phyloP scores from a whole-genome alignment of 2,797 vertebrate species.

The Poecilia wingei region DNA sequence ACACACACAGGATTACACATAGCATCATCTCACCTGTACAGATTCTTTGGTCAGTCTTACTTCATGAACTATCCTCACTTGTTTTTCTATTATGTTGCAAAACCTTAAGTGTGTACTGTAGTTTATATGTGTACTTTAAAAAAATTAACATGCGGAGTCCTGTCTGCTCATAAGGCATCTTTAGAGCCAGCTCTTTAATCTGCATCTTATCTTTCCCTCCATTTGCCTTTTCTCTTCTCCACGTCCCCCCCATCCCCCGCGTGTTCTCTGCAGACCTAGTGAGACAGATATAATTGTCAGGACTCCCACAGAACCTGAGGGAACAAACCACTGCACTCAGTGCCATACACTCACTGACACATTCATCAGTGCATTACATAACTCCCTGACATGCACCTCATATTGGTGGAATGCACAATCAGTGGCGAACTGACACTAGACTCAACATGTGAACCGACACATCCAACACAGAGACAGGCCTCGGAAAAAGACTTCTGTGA shows the following conservation, averaged over 20 bases:
- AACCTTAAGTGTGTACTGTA: neutral
- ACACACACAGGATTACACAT: neutral
- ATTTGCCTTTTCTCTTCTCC: slow-evolving; percentile 13
- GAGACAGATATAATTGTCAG: slow-evolving; percentile 43
- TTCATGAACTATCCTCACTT: neutral
- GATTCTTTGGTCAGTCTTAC: neutral
- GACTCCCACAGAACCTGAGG: slow-evolving; percentile 28
- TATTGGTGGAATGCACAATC: slow-evolving; percentile 20
- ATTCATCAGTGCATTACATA: slow-evolving; percentile 36
- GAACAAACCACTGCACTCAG: slow-evolving; percentile 14
- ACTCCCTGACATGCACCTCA: slow-evolving; percentile 25
- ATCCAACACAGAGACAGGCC: slow-evolving; percentile 10
- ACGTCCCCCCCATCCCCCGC: neutral
- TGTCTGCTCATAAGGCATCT: slow-evolving; percentile 38
- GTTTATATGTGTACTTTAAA: neutral
- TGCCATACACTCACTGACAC: slow-evolving; percentile 8
- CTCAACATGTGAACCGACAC: slow-evolving; percentile 10
- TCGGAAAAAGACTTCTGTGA: slow-evolving; percentile 20
- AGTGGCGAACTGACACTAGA: slow-evolving; percentile 17
- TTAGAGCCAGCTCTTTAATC: slow-evolving; percentile 39
- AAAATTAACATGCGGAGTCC: slow-evolving; percentile 35
- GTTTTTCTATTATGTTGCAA: neutral
- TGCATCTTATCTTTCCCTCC: slow-evolving; percentile 33
- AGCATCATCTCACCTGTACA: neutral
- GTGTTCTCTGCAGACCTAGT: slow-evolving; percentile 21